Evolutionary conservation across 2,888 invertebrate species (phyloP).

Genomic region (Stenoptilia bipunctidactyla): DNA sequence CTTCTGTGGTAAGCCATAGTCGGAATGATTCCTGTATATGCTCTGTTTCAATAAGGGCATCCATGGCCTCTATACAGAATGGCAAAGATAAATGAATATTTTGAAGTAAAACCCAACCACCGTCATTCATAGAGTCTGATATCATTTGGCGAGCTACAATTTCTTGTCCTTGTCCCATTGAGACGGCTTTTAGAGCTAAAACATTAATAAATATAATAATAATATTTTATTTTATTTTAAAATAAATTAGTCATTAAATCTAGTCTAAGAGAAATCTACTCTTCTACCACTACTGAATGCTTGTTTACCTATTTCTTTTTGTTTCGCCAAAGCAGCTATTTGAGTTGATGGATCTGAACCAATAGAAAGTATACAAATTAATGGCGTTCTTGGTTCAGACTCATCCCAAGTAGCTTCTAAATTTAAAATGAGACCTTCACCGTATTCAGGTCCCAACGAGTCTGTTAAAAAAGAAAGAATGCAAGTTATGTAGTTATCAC

Average conservation of each 20-base stretch:
- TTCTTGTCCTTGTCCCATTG: slow-evolving; percentile 98
- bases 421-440: slow-evolving; percentile 93
- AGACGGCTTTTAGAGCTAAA: slow-evolving; percentile 84
- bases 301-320: slow-evolving; percentile 80
- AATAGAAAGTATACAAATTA: slow-evolving; percentile 93
- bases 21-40: slow-evolving; percentile 86
- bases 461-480: slow-evolving; percentile 53
- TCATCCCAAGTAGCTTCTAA: slow-evolving; percentile 92
- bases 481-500: too few species aligned
- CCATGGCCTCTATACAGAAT: slow-evolving; percentile 93
- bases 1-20: slow-evolving; percentile 96
- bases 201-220: slow-evolving; percentile 4
- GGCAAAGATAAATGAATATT: slow-evolving; percentile 96
- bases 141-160: slow-evolving; percentile 86
- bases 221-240: too few species aligned
- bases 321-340: slow-evolving; percentile 88
- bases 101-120: slow-evolving; percentile 95
- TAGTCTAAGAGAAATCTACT: too few species aligned
- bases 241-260: too few species aligned
- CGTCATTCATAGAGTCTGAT: slow-evolving; percentile 81
- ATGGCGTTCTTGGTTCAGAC: slow-evolving; percentile 88
- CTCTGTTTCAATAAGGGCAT: slow-evolving; percentile 88
- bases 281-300: not conserved
- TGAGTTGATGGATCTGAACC: slow-evolving; percentile 98
- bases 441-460: slow-evolving; percentile 88